Evolutionary conservation across 1,140 invertebrate species (phyloP).

Genomic region (Caenorhabditis inopinata): DNA sequence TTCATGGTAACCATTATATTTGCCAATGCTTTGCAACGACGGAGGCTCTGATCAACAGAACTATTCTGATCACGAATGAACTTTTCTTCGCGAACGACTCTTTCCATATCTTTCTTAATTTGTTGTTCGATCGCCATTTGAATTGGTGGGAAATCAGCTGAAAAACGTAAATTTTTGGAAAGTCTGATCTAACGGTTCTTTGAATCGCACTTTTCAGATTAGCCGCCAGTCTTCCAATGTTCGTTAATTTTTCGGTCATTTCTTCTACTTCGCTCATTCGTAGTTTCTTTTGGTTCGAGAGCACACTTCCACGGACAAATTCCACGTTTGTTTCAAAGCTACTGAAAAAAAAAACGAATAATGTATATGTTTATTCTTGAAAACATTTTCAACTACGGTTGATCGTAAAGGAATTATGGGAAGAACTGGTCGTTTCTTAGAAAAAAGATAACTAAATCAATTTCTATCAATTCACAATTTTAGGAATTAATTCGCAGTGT

Average conservation of each 20-base stretch:
- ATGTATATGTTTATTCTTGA: no score
- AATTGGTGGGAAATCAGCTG: constrained; percentile 54
- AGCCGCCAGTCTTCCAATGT: constrained; percentile 58
- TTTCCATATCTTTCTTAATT: constrained; percentile 57
- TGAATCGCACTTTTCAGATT: constrained; percentile 56
- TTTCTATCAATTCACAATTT: no score
- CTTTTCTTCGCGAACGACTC: constrained; percentile 56
- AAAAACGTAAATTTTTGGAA: no score
- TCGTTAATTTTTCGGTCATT: constrained; percentile 54
- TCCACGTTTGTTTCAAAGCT: constrained; percentile 58
- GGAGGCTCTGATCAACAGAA: constrained; percentile 53
- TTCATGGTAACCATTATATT: constrained; percentile 66
- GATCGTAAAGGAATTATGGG: no score
- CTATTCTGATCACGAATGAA: constrained; percentile 55
- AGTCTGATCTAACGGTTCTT: no score
- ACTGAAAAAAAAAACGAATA: constrained; percentile 41
- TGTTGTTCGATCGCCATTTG: constrained; percentile 53
- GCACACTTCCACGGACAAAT: constrained; percentile 55
- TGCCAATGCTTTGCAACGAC: constrained; percentile 59
- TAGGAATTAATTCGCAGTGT: no score
- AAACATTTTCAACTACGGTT: not conserved
- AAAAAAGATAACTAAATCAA: no score
- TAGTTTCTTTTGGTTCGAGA: constrained; percentile 60
- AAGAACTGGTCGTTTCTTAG: no score
- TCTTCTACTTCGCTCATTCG: constrained; percentile 64